Conservation (phyloP, 2,888 invertebrate genomes). For the Tenthredo mesomela region DNA sequence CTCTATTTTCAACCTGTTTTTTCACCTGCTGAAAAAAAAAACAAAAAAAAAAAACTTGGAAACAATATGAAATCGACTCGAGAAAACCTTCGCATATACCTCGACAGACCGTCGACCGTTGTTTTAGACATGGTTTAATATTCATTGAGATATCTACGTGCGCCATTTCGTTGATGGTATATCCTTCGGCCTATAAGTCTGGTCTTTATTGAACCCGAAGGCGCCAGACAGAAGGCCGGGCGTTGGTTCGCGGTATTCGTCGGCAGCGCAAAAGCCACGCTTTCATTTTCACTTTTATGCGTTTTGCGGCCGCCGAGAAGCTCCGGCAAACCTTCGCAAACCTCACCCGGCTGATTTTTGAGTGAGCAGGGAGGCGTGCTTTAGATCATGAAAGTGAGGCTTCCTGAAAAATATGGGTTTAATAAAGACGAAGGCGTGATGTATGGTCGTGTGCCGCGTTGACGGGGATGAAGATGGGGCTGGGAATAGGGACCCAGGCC, state of each 20-base stretch:
- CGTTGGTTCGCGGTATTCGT: constrained; percentile 8
- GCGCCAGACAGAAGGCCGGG: constrained; percentile 49
- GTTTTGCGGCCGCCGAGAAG: constrained; percentile 44
- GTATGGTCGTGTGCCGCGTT: constrained; percentile 66
- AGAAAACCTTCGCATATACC: background rate
- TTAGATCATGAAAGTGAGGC: constrained; percentile 65
- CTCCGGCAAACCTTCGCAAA: constrained; percentile 36
- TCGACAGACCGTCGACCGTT: background rate
- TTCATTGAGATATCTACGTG: constrained; percentile 45
- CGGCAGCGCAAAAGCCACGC: constrained; percentile 37
- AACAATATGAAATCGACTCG: background rate
- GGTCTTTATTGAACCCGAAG: constrained; percentile 47
- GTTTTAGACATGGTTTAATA: constrained; percentile 38
- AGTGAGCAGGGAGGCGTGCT: constrained; percentile 57
- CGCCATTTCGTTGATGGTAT: constrained; percentile 31
- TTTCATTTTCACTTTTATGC: constrained; percentile 51
- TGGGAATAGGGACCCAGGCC: constrained; percentile 32
- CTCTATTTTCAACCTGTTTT: background rate
- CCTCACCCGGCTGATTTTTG: constrained; percentile 65
- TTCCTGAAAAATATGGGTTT: constrained; percentile 76
- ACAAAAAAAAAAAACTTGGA: background rate
- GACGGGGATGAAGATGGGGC: constrained; percentile 47
- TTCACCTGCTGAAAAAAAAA: constrained; percentile 20
- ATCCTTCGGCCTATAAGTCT: constrained; percentile 49
- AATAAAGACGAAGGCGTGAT: constrained; percentile 76